Evolutionary conservation across 2,888 invertebrate genomes (phyloP).

Genomic region (Fragum whitleyi): DNA sequence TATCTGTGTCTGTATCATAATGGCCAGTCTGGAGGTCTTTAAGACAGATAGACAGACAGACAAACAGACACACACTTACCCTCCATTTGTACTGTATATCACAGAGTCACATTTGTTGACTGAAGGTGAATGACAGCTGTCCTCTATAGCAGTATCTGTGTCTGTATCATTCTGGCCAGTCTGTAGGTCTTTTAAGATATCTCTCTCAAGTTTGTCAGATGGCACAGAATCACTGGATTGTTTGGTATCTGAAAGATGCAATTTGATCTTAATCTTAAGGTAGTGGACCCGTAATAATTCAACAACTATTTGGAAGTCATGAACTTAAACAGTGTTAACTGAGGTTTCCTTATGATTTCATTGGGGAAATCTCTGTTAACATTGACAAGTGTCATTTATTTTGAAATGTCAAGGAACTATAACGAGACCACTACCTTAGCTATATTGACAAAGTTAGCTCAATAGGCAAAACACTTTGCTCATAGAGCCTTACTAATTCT

Average conservation of each 20-base stretch:
- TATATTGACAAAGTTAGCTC: too few species aligned
- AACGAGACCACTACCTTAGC: too few species aligned
- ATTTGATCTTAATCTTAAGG: too few species aligned
- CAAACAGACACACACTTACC: background rate
- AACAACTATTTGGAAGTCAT: too few species aligned
- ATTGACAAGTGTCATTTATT: too few species aligned
- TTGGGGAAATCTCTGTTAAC: background rate
- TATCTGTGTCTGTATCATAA: conserved; percentile 33
- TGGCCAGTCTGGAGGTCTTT: conserved; percentile 61
- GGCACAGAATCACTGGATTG: conserved; percentile 78
- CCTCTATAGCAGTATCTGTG: background rate
- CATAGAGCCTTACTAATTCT: too few species aligned
- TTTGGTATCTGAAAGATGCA: conserved; percentile 68
- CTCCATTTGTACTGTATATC: conserved; percentile 2
- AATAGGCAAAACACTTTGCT: too few species aligned
- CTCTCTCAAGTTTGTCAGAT: conserved; percentile 74
- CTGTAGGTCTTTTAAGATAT: conserved; percentile 70
- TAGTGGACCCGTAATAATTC: too few species aligned
- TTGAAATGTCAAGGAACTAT: too few species aligned
- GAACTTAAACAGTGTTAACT: too few species aligned
- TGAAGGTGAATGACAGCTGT: background rate
- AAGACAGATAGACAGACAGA: conserved; percentile 31
- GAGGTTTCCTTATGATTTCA: background rate
- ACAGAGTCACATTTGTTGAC: background rate
- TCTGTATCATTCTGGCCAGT: conserved; percentile 41